Percentiles rank a stretch among this genome's conserved stretches.
Conservation (phyloP, 2,888 invertebrate species). For the Rhodophaea formosa region DNA sequence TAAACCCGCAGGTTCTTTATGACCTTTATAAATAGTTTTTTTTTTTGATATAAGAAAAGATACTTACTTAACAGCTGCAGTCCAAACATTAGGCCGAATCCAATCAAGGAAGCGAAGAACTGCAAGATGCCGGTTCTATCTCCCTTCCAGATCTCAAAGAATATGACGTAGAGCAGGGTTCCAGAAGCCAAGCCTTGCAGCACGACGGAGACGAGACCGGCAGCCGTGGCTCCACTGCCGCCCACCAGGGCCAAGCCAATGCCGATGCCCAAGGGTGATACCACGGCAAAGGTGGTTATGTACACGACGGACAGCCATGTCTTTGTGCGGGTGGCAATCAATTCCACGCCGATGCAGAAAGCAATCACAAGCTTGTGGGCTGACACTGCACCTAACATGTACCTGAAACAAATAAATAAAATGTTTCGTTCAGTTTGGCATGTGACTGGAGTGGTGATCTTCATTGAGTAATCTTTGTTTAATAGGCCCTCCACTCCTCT, state of each 20-base stretch:
- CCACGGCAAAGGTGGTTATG: constrained; percentile 88
- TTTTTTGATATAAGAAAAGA: no score
- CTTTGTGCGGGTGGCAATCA: constrained; percentile 86
- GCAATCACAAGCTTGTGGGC: constrained; percentile 93
- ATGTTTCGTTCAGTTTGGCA: not conserved
- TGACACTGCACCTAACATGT: constrained; percentile 91
- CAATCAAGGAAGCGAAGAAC: constrained; percentile 84
- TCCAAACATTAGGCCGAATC: constrained; percentile 88
- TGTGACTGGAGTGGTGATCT: no score
- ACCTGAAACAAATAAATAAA: constrained; percentile 65
- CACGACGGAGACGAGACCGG: constrained; percentile 83
- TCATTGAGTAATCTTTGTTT: no score
- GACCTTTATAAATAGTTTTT: no score
- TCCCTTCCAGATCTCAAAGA: constrained; percentile 92
- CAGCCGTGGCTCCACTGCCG: constrained; percentile 78
- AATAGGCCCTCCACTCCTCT: no score
- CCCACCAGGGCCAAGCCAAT: constrained; percentile 86
- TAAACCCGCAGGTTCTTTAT: no score
- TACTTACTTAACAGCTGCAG: constrained; percentile 82
- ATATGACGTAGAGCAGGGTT: constrained; percentile 96
- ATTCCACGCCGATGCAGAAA: constrained; percentile 92
- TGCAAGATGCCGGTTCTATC: constrained; percentile 83
- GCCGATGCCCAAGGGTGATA: constrained; percentile 90
- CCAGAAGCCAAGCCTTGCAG: constrained; percentile 94
- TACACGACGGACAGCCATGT: constrained; percentile 83